Evolutionary conservation across 2,797 vertebrate genomes (phyloP), one percentile per base, ranked within the genome.

Genomic region (Furcifer pardalis): DNA sequence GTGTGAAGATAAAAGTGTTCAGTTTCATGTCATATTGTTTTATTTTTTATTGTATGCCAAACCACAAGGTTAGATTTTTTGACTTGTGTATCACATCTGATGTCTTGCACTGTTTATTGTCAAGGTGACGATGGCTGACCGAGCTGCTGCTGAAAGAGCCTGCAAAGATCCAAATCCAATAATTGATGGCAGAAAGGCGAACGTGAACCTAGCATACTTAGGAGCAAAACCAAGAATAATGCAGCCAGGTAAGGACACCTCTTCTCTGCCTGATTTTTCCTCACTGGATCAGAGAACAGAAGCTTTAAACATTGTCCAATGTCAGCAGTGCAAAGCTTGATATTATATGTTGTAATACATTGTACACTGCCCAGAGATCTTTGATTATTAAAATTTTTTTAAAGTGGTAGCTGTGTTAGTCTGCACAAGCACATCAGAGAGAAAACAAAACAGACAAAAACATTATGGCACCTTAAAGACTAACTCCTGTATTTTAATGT

Each of bases 151-250:
- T 0, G 98, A 99, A 91, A 96, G 98, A 89, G 98, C 98, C 90
- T 99, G 98, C 84, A 99, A 99, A 91, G 98, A 99, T 94, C 98
- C 98, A 88, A 99, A 99, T 94, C 98, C 98, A 62, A 99, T 99
- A 94, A 99, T 99, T 74, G 98, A 99, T 7, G 98, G 98, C 94
- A 97, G 98, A 93, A 99, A 99, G 95, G 98, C 98, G 92, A 99
- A 99, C 52, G 98, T 99, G 91, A 99, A 99, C 94, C 97, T 99
- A 95, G 98, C 98, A 44, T 99, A 99, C 93, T 95, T 99, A 91
- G 98, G 98, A 88, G 98, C 98, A 90, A 99, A 99, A 89, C 98
- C 98, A 66, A 96, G 98, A 82, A 98, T 99, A 94, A 99, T 99
- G 98, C 98, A 99, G 93, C 98, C 97, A 98, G 98, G 98, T 99